Base-by-base conservation (phyloP, 1,140 invertebrate species). In the Neuroterus valhalla region DNA sequence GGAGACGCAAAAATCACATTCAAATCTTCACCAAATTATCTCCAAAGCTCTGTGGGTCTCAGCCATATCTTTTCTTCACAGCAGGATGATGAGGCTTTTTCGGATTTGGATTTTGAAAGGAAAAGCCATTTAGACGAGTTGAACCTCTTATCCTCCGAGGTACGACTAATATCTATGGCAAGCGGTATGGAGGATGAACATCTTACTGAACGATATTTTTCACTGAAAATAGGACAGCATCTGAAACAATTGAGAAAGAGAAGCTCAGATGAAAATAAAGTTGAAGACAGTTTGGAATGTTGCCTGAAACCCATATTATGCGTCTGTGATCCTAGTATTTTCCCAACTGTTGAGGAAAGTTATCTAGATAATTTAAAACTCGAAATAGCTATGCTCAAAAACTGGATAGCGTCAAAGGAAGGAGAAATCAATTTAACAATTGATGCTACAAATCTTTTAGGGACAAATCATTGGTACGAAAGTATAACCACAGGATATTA, bases 141-240 rank as follows among this genome's bases (percentile, higher is more conserved):
- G 31, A n/a, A 15, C 10, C n/a, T 15, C 31, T 26, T 26, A n/a
- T 62, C 55, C n/a, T n/a, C 55, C 6, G 55, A 62, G 55, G 11
- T 62, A 31, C 55, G 31, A 62, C n/a, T 62, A 62, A 31, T 62
- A 31, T 23, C 55, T 12, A 26, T 23, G 23, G 12, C 14, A 15
- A 38, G 31, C 31, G n/a, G 21, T 12, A 12, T n/a, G 11, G 55
- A 38, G 55, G 55, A 62, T 31, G 55, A 62, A 62, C 31, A 38
- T 62, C 55, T 15, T 11, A 62, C 55, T 8, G 55, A 62, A 23
- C 23, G 55, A 31, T n/a, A 62, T 62, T 62, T 62, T 31, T 31
- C 26, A 15, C 5, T 62, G 3, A 23, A 62, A 62, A 38, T 38
- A 38, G 55, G 31, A 6, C 55, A 62, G 31, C 31, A 31, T 31